A percentile compares a stretch with the other conserved stretches of the same genome.
phyloP scores from a whole-genome alignment of 2,797 vertebrate genomes.

The Lycodopsis pacificus region DNA sequence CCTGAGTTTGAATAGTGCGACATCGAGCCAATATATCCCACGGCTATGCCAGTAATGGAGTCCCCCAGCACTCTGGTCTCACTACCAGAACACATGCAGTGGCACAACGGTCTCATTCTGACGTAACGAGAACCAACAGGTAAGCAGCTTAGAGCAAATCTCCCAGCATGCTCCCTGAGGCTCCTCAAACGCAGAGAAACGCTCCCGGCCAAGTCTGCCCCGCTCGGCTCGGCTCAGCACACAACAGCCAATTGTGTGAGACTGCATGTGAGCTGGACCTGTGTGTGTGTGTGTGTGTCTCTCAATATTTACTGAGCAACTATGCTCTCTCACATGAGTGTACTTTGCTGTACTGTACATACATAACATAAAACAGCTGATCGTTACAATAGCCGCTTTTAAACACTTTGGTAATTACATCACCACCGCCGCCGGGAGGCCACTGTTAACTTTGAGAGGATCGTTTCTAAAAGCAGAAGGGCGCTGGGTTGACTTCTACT shows the following conservation, averaged over 20 bases:
- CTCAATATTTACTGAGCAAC: conserved; percentile 50
- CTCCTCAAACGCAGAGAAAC: conserved; percentile 60
- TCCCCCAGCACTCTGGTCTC: conserved; percentile 4
- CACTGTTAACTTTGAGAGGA: conserved; percentile 14
- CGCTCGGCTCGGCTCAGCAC: conserved; percentile 47
- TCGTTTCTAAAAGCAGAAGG: conserved; percentile 32
- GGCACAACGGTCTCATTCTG: conserved; percentile 60
- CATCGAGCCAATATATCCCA: background rate
- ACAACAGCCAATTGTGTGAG: conserved; percentile 66
- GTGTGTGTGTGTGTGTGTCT: conserved; percentile 30
- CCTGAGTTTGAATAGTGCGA: background rate
- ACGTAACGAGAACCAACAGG: conserved; percentile 71
- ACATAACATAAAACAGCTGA: conserved; percentile 38
- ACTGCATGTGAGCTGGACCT: conserved; percentile 46
- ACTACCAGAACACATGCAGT: conserved; percentile 44
- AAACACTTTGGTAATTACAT: conserved; percentile 27
- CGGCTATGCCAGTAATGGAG: background rate
- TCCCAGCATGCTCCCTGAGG: conserved; percentile 61
- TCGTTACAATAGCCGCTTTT: conserved; percentile 23
- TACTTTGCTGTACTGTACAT: conserved; percentile 49
- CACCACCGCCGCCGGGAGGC: background rate
- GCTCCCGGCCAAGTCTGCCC: conserved; percentile 40
- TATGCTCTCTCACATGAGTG: conserved; percentile 49
- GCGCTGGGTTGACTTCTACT: conserved; percentile 12
- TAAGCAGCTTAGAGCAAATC: conserved; percentile 85